phyloP scores from a whole-genome alignment of 2,888 invertebrate genomes.

The Megaustenia siamemsis region DNA sequence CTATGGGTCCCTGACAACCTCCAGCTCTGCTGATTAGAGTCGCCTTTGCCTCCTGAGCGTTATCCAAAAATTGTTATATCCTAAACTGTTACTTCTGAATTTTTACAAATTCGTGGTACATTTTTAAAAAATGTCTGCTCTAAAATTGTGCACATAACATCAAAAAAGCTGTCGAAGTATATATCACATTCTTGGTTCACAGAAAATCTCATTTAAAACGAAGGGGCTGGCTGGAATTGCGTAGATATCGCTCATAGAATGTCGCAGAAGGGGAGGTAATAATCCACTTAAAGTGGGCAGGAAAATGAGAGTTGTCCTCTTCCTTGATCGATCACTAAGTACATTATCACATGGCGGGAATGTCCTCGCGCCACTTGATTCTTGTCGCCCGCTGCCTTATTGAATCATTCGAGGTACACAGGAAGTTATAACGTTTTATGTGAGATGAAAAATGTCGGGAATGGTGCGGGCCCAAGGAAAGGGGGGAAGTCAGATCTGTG shows the following conservation, averaged over 20 bases:
- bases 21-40: too few species aligned
- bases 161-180: not conserved
- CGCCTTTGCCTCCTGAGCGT: too few species aligned
- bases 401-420: slow-evolving; percentile 2
- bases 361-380: slow-evolving; percentile 22
- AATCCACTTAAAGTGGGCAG: slow-evolving; percentile 34
- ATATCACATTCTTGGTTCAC: not conserved
- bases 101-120: too few species aligned
- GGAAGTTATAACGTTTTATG: not conserved
- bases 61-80: too few species aligned
- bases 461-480: not conserved
- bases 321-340: slow-evolving; percentile 15
- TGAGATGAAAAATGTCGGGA: not conserved
- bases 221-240: not conserved
- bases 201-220: not conserved
- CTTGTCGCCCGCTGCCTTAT: not conserved
- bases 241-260: slow-evolving; percentile 10
- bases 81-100: too few species aligned
- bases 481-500: too few species aligned
- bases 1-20: too few species aligned
- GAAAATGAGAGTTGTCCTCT: slow-evolving; percentile 28
- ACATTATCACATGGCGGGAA: not conserved
- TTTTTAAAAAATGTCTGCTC: too few species aligned
- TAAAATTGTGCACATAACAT: too few species aligned
- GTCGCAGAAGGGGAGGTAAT: not conserved